phyloP scores from a whole-genome alignment of 2,113 vertebrate species.

The Syngnathus scovelli region DNA sequence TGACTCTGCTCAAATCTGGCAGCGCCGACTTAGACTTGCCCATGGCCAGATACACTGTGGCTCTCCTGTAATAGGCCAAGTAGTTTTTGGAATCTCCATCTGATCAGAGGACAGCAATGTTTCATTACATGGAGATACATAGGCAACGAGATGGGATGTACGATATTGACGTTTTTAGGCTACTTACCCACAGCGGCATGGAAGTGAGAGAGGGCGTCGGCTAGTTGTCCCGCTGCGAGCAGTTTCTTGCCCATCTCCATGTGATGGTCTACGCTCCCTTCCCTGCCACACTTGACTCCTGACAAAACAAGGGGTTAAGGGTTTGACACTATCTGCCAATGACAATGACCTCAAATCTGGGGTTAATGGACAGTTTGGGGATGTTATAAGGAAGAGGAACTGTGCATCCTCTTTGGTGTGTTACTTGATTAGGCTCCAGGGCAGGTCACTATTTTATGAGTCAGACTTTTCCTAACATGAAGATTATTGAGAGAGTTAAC shows the following conservation, averaged over 20 bases:
- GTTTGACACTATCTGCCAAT: too few species aligned
- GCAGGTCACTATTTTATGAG: too few species aligned
- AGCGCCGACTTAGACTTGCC: slow-evolving; percentile 97
- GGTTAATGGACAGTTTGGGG: too few species aligned
- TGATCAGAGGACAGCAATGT: slow-evolving; percentile 41
- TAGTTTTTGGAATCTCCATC: slow-evolving; percentile 96
- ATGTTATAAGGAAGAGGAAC: too few species aligned
- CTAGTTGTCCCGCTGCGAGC: slow-evolving; percentile 91
- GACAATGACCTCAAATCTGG: too few species aligned
- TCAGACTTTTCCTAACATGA: too few species aligned
- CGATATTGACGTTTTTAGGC: neutral
- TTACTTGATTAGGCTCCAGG: too few species aligned
- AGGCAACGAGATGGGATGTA: neutral
- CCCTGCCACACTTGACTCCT: slow-evolving; percentile 89
- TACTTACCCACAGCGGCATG: slow-evolving; percentile 91
- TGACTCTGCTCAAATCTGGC: slow-evolving; percentile 91
- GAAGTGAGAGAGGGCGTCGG: slow-evolving; percentile 94
- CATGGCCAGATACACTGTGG: slow-evolving; percentile 94
- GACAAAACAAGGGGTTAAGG: slow-evolving; percentile 23
- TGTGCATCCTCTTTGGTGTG: too few species aligned
- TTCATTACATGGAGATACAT: neutral
- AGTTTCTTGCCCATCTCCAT: slow-evolving; percentile 98
- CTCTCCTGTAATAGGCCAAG: slow-evolving; percentile 93
- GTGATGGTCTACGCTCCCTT: slow-evolving; percentile 89
- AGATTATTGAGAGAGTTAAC: too few species aligned